These are phyloP conservation scores for Coleophora deauratella DNA, from an alignment of 2,888 invertebrate genomes.

Conservation along the genomic window DNA sequence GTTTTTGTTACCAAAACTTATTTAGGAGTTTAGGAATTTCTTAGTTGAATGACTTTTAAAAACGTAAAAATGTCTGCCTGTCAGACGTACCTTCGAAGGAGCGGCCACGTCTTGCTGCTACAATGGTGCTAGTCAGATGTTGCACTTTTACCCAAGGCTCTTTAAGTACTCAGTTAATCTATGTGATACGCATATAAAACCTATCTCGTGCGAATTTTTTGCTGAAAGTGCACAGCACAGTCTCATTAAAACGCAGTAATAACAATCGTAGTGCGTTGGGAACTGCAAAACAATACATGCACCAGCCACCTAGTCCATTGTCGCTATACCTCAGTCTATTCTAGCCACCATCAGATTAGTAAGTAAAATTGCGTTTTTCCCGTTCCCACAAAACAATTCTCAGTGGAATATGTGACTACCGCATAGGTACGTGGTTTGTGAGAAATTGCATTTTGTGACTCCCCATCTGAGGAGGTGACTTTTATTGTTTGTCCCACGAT, in stretches of 20 bases:
- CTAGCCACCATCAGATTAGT: conserved; percentile 47
- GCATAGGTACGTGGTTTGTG: conserved; percentile 28
- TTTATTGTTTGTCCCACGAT: conserved; percentile 60
- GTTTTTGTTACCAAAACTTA: not conserved
- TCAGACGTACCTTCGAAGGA: too few species aligned
- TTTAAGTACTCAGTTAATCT: too few species aligned
- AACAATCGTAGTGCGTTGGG: conserved; percentile 39
- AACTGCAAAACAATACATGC: conserved; percentile 30
- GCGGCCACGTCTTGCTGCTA: too few species aligned
- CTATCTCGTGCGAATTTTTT: conserved; percentile 41
- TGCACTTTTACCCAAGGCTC: too few species aligned
- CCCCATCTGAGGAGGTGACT: conserved; percentile 25
- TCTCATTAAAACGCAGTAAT: conserved; percentile 5
- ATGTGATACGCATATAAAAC: conserved; percentile 7
- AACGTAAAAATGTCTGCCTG: too few species aligned
- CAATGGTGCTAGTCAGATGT: too few species aligned
- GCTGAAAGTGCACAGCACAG: conserved; percentile 23
- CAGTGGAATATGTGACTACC: conserved; percentile 35
- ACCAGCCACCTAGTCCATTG: conserved; percentile 34
- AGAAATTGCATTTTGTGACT: conserved; percentile 47
- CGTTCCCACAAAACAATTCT: conserved; percentile 55
- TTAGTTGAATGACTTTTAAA: not conserved
- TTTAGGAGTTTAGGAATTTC: not conserved
- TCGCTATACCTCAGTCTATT: conserved; percentile 48
- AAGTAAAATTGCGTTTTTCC: conserved; percentile 50